phyloP scores from a whole-genome alignment of 2,888 invertebrate species.

The Aleiodes testaceus region DNA sequence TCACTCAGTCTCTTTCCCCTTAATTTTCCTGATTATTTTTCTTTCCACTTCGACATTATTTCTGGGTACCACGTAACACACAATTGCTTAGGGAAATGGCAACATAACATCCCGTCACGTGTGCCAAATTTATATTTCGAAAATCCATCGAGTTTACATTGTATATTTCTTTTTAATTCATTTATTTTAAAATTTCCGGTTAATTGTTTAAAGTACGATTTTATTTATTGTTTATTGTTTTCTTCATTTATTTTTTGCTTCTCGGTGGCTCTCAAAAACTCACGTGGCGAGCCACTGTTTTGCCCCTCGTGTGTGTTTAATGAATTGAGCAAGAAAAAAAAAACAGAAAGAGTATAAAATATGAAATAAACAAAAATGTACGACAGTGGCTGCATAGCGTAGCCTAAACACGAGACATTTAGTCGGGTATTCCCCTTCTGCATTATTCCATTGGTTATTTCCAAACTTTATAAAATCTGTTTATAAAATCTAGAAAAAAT shows the following conservation, averaged over 20 bases:
- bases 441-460: background rate
- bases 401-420: conserved; percentile 30
- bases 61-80: background rate
- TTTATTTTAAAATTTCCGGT: conserved; percentile 27
- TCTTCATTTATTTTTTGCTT: background rate
- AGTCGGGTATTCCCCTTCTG: background rate
- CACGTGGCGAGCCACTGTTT: no score
- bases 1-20: background rate
- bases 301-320: no score
- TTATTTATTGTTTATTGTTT: background rate
- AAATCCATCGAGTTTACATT: conserved; percentile 4
- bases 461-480: no score
- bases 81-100: conserved; percentile 21
- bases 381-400: conserved; percentile 12
- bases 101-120: conserved; percentile 25
- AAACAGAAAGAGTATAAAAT: conserved; percentile 5
- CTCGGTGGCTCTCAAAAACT: no score
- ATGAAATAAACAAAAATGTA: conserved; percentile 5
- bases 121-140: conserved; percentile 14
- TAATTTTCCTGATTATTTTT: background rate
- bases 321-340: no score
- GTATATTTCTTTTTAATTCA: background rate
- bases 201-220: background rate
- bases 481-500: no score
- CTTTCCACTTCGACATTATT: background rate